Percentiles rank a stretch among this genome's conserved stretches.
phyloP scores from a whole-genome alignment of 2,888 invertebrate genomes.

The Ischnura elegans region DNA sequence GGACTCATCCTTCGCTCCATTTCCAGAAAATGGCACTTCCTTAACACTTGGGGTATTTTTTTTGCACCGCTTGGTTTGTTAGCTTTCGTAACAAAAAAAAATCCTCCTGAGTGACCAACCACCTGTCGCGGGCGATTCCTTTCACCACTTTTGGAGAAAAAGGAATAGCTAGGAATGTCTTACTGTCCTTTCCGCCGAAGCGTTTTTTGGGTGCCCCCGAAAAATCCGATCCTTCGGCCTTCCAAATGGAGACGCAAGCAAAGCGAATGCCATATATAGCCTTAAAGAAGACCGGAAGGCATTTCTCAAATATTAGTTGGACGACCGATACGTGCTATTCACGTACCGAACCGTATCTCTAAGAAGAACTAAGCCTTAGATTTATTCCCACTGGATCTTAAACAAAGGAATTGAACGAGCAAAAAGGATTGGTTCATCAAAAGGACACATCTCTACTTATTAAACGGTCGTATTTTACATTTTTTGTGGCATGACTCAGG shows the following conservation, averaged over 20 bases:
- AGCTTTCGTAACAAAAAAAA: background rate
- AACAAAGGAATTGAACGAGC: no score
- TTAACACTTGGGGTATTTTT: conserved; percentile 48
- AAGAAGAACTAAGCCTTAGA: no score
- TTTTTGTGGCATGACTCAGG: no score
- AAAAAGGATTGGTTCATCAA: no score
- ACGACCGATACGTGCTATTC: background rate
- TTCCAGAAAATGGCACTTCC: conserved; percentile 49
- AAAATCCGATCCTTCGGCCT: conserved; percentile 12
- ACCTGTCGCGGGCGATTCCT: conserved; percentile 37
- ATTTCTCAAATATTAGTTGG: background rate
- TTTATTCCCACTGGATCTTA: no score
- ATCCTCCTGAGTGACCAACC: background rate
- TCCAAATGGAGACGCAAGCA: conserved; percentile 53
- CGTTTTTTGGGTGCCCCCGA: conserved; percentile 40
- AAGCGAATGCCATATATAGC: conserved; percentile 59
- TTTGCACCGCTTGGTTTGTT: conserved; percentile 38
- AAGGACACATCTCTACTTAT: no score
- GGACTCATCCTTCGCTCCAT: background rate
- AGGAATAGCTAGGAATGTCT: conserved; percentile 40
- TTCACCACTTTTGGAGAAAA: conserved; percentile 48
- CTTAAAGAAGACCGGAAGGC: background rate
- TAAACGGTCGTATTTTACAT: no score
- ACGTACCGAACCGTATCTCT: background rate
- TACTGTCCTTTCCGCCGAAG: background rate